Evolutionary conservation across 1,140 invertebrate genomes (phyloP).

Genomic region (Polypedilum vanderplanki): DNA sequence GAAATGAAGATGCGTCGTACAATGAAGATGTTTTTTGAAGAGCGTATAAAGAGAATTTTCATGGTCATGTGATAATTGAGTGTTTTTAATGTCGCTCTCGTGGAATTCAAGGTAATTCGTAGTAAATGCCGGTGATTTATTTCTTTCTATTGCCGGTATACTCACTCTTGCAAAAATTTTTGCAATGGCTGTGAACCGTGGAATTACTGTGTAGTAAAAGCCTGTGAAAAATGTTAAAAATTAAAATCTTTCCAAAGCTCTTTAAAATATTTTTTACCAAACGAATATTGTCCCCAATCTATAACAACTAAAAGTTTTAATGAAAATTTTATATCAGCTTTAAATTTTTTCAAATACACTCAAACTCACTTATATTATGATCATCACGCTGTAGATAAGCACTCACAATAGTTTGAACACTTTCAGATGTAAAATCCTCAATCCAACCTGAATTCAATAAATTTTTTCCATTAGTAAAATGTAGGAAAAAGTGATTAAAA

Average conservation of each 20-base stretch:
- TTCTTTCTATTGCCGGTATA: background rate
- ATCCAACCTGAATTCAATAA: conserved; percentile 11
- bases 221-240: background rate
- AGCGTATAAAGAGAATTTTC: too few relatives aligned
- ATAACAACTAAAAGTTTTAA: background rate
- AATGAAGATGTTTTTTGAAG: too few relatives aligned
- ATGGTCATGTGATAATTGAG: too few relatives aligned
- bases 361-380: conserved; percentile 2
- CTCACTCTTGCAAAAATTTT: background rate
- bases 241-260: background rate
- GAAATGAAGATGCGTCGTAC: too few relatives aligned
- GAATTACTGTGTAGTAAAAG: background rate
- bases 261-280: background rate
- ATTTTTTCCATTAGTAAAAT: background rate
- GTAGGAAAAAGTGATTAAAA: background rate
- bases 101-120: too few relatives aligned
- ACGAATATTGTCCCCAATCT: background rate
- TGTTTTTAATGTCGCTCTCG: too few relatives aligned
- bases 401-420: background rate
- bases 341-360: background rate
- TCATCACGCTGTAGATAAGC: background rate
- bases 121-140: too few relatives aligned
- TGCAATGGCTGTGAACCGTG: background rate
- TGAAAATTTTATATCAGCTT: background rate
- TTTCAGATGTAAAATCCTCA: background rate